phyloP scores from a whole-genome alignment of 2,888 invertebrate species.

The Idaea biselata region DNA sequence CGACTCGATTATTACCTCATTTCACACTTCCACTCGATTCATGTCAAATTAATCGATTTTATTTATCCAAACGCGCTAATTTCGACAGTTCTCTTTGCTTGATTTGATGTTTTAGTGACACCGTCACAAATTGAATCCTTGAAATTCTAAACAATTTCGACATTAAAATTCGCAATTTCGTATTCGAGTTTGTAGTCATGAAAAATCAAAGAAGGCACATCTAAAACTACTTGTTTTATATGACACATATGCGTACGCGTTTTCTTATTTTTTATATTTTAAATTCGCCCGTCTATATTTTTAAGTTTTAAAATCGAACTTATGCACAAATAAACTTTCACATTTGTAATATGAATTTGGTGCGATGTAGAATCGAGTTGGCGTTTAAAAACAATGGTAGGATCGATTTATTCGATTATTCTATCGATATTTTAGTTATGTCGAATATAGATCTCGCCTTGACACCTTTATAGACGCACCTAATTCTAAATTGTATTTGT shows the following conservation, averaged over 20 bases:
- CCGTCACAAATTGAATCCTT: too few species aligned
- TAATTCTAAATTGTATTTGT: background rate
- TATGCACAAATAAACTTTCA: background rate
- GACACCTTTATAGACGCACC: slow-evolving; percentile 34
- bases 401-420: slow-evolving; percentile 28
- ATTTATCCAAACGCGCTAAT: background rate
- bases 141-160: too few species aligned
- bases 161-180: too few species aligned
- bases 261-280: too few species aligned
- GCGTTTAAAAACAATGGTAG: slow-evolving; percentile 27
- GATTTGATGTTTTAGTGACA: background rate
- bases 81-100: background rate
- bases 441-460: slow-evolving; percentile 43
- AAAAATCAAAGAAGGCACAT: too few species aligned
- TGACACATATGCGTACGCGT: too few species aligned
- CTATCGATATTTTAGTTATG: slow-evolving; percentile 39
- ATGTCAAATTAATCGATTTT: background rate
- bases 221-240: too few species aligned
- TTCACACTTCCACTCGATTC: background rate
- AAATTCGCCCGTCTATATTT: slow-evolving; percentile 15
- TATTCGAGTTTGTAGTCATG: too few species aligned
- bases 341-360: slow-evolving; percentile 12
- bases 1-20: background rate
- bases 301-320: background rate
- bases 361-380: slow-evolving; percentile 7